phyloP scores from a whole-genome alignment of 2,888 invertebrate species.

The Tricholauxania praeusta region DNA sequence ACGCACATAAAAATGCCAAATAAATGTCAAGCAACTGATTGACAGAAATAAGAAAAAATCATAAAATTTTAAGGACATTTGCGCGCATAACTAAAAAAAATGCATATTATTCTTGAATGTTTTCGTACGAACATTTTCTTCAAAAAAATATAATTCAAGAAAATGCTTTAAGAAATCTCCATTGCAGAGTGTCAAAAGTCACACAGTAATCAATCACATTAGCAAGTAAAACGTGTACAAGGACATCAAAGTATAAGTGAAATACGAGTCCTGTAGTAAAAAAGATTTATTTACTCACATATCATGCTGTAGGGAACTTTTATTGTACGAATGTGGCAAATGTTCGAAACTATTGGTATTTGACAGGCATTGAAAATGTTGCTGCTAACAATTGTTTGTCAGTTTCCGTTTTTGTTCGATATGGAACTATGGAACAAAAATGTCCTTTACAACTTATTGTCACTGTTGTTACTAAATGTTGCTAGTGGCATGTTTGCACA shows the following conservation, averaged over 20 bases:
- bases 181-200: conserved; percentile 61
- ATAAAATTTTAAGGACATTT: conserved; percentile 3
- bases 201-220: conserved; percentile 65
- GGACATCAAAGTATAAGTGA: too few species aligned
- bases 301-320: neutral
- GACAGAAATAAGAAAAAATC: neutral
- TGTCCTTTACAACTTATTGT: conserved; percentile 13
- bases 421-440: too few species aligned
- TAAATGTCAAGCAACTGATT: conserved; percentile 30
- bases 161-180: neutral
- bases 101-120: neutral
- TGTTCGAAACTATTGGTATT: neutral
- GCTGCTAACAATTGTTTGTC: conserved; percentile 14
- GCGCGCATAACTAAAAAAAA: neutral
- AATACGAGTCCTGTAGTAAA: neutral
- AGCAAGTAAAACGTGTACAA: conserved; percentile 48
- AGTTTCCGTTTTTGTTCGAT: neutral
- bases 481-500: conserved; percentile 58
- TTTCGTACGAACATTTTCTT: too few species aligned
- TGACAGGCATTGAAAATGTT: conserved; percentile 23
- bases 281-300: neutral
- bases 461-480: conserved; percentile 3
- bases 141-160: too few species aligned
- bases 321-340: neutral
- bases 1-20: conserved; percentile 39